Base-by-base conservation (phyloP, 2,797 vertebrate genomes). In the Parauchenoglanis punctatus region DNA sequence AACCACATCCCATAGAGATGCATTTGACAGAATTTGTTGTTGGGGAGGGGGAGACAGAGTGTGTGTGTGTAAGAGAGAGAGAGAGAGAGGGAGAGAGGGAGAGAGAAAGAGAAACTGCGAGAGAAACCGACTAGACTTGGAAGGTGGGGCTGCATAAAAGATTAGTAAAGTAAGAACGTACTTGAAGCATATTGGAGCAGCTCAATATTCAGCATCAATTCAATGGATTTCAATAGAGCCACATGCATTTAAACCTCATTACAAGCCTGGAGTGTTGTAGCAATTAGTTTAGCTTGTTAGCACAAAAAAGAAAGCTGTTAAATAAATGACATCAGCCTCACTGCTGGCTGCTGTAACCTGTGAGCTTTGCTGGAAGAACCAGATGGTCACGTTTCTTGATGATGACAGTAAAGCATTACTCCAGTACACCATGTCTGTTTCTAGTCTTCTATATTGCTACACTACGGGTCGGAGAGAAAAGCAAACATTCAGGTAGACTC, bases 1-100 rank as follows among this genome's bases (percentile, higher is more conserved):
- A 95, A 95, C 93, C 89, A 91, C 93, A 92, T 94, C 92, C 93
- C 92, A 93, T 89, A 87, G 93, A 95, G 93, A 93, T 92, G 89
- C 91, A 91, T 94, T 89, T 91, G 89, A 91, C 86, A 81, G 89
- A 73, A 87, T 85, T 86, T 89, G 90, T 89, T 91, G 91, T 84
- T 52, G 77, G 85, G 73, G 72, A 80, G 78, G 68, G 86, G 68
- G 68, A 76, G 68, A 86, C 89, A 63, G 85, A 68, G 46, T 49
- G 46, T 49, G 46, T 49, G 46, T 49, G 46, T 49, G 46, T 49
- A 49, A 49, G 46, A 49, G 46, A 49, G 46, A 49, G 46, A 77
- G 15, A 63, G 44, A 70, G 82, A 85, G 76, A 75, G 84, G 85
- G 49, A 68, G 40, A 89, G 75, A 63, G 80, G 86, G 83, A 70